Evolutionary conservation across 92 coral and sea anemone genomes (phyloP), one percentile per base, ranked within the genome.

Genomic region (Porites divaricata): DNA sequence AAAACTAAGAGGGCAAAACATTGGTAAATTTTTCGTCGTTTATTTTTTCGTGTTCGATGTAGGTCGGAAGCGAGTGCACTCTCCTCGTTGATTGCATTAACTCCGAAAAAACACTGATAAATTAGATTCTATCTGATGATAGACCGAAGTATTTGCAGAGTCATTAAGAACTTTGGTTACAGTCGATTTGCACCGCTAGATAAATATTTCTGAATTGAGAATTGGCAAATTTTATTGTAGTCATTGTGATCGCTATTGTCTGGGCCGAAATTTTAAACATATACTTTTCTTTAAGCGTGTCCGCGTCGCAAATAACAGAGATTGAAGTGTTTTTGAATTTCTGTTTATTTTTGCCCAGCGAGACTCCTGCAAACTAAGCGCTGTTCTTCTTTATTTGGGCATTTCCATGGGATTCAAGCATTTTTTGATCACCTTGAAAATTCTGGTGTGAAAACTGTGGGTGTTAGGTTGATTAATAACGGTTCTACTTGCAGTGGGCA

Each of bases 121-220:
- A 94, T 94, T 94, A 89, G 93, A 91, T 84, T 58, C 86, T 70
- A 89, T 83, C 84, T 83, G 22, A 67, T 58, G 91, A 84, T 76
- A 83, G 88, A 62, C 89, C 86, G 80, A 85, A 71, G 75, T 91
- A 86, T 91, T 91, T 94, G 91, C 93, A 63, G 75, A 76, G 88
- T 92, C 93, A 94, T 94, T 91, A 91, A 89, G 85, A 85, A 81
- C 92, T 93, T 75, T 88, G 91, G 95, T 89, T 87, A 91, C 87
- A 89, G 85, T 81, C 97, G 94, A 91, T 91, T 91, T 87, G 91
- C 93, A 89, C 88, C 95, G 92, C 66, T 72, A 94, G 95, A 94
- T 89, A 94, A 94, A 87, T 93, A 91, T 91, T 94, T 89, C 84
- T 82, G 91, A 89, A 84, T 80, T 75, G 80, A 80, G 91, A 61